phyloP scores from a whole-genome alignment of 2,797 vertebrate genomes.

The Tympanoctomys barrerae region DNA sequence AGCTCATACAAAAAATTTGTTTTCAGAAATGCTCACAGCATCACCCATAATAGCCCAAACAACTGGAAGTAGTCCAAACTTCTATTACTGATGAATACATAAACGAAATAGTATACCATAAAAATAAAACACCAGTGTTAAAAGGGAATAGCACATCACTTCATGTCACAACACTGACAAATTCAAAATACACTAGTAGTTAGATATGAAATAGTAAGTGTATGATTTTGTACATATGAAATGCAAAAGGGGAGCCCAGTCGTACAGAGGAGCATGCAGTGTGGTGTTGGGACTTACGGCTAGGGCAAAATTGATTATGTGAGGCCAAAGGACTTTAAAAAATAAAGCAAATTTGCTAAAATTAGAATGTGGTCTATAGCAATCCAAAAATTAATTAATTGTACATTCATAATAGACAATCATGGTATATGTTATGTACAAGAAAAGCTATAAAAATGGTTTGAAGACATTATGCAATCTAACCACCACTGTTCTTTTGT shows the following conservation, averaged over 20 bases:
- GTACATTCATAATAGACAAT: neutral
- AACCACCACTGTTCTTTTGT: no score
- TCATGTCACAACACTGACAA: neutral
- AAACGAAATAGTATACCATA: neutral
- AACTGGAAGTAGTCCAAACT: neutral
- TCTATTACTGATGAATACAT: neutral
- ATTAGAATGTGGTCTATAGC: neutral
- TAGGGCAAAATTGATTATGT: neutral
- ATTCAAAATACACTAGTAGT: neutral
- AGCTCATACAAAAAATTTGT: neutral
- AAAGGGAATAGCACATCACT: neutral
- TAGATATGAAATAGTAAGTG: neutral
- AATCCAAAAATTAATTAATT: neutral
- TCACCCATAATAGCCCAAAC: neutral
- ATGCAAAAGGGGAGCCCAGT: neutral
- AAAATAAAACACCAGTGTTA: neutral
- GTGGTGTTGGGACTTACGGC: neutral
- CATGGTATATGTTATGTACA: neutral
- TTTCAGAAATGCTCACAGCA: neutral
- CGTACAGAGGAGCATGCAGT: neutral
- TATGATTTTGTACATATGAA: neutral
- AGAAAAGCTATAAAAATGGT: neutral
- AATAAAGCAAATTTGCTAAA: neutral
- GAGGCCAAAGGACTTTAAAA: neutral
- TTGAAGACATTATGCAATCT: no score